These are phyloP conservation scores for Onychomys leucogaster DNA, from an alignment of 2,797 vertebrate genomes.

Conservation along the genomic window DNA sequence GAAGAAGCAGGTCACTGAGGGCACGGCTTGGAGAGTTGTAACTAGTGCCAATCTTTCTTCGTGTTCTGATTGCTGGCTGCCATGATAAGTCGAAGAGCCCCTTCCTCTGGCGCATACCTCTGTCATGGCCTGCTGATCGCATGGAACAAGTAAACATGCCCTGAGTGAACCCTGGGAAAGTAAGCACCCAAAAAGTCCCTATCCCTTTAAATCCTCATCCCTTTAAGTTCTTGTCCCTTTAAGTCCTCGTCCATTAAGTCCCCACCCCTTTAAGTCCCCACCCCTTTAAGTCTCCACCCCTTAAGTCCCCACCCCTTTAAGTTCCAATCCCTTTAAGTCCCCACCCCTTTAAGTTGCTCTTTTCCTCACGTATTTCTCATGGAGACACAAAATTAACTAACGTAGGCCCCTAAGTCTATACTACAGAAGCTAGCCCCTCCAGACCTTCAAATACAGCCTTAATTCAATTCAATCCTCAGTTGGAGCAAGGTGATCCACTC, in stretches of 20 bases:
- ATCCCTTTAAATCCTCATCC: neutral
- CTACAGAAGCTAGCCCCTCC: neutral
- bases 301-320: too few species aligned
- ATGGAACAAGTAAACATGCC: neutral
- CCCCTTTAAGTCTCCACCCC: too few species aligned
- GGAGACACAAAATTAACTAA: neutral
- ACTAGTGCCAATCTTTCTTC: neutral
- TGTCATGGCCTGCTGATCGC: neutral
- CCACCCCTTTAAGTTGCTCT: neutral
- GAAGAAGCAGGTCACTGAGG: neutral
- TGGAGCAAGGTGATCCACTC: neutral
- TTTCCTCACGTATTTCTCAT: neutral
- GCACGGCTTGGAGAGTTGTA: neutral
- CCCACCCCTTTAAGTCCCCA: too few species aligned
- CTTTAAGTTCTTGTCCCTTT: too few species aligned
- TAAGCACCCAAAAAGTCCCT: too few species aligned
- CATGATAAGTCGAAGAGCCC: neutral
- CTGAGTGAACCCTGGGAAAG: neutral
- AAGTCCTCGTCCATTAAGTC: too few species aligned
- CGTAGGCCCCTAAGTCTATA: neutral
- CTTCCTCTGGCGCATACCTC: neutral
- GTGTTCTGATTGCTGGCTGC: neutral
- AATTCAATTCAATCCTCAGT: neutral
- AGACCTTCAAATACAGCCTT: neutral
- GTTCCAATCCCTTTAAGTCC: too few species aligned